Evolutionary conservation across 2,888 invertebrate species (phyloP), one percentile per base, ranked within the genome.

Genomic region (Choreutis nemorana): DNA sequence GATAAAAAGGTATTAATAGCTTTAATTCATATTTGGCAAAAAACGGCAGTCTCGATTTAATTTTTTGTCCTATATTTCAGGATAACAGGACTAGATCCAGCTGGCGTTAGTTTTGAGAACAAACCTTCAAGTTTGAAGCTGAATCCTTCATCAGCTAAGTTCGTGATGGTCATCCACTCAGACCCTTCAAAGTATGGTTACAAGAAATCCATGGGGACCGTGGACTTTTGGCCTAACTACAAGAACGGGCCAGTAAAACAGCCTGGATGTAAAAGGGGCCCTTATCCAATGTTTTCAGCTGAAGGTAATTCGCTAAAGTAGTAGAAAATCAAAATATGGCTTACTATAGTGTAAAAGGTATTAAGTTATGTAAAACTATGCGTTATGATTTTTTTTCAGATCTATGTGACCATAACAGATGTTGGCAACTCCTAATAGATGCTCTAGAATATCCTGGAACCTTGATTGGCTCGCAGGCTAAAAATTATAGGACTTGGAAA

Each of bases 201-300:
- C 26, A 56, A 34, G 13, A 44, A 29, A 8, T 34, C 55, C 2
- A 25, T 60, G 4, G 75, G 73, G 0, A 55, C 62, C 2, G 63
- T 72, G 1, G 75, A 77, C 39, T 73, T 68, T 37, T 77, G 77
- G 77, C 68, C 75, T 1, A 77, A 77, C 42, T 72, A 44, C 32
- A 58, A 39, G 30, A 39, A 20, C n/a, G 65, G 66, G 0, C 35
- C 43, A 1, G 56, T 70, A 0, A 27, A 41, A 2, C 77, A 77
- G 38, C 75, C 77, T 6, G 75, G 77, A 1, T 77, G 77, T 30
- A 36, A 42, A 2, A 31, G 11, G 4, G 27, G 40, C 21, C 40
- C 49, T 1, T 30, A 44, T 2, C 40, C 47, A 0, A 47, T 49
- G 26, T 67, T 75, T 42, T 55, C 70, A 4, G 34, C 37, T 4